Evolutionary conservation across 1,140 invertebrate species (phyloP).

Genomic region (Cyclargus thomasi): DNA sequence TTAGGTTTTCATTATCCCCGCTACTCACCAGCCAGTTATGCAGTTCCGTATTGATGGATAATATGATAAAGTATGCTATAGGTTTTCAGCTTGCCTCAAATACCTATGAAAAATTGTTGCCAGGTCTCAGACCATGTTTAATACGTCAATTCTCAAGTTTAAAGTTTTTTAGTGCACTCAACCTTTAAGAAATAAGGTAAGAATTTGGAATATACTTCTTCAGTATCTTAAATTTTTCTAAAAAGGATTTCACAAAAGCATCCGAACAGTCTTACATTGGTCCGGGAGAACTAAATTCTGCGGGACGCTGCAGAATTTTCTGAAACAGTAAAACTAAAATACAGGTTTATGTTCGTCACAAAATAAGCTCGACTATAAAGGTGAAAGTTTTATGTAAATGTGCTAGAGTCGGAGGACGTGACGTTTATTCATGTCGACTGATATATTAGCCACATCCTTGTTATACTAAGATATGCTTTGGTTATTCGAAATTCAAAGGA

Average conservation of each 20-base stretch:
- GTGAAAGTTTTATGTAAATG: slow-evolving; percentile 16
- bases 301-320: slow-evolving; percentile 4
- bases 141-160: too few relatives aligned
- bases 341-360: slow-evolving; percentile 13
- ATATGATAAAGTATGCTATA: too few relatives aligned
- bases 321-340: slow-evolving; percentile 11
- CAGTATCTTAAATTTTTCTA: neutral
- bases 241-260: neutral
- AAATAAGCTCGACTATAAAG: slow-evolving; percentile 14
- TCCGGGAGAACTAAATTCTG: slow-evolving; percentile 3
- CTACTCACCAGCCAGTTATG: too few relatives aligned
- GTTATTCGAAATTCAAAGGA: neutral
- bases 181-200: too few relatives aligned
- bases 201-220: neutral
- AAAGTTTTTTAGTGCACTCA: too few relatives aligned
- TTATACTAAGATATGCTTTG: neutral
- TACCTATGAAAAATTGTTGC: too few relatives aligned
- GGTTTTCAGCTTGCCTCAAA: too few relatives aligned
- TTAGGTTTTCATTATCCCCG: too few relatives aligned
- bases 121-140: too few relatives aligned
- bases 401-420: neutral
- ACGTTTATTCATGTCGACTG: slow-evolving; percentile 11
- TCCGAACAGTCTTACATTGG: neutral
- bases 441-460: neutral
- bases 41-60: too few relatives aligned